These are phyloP conservation scores for Gymnocypris eckloni DNA, from an alignment of 2,797 vertebrate species.

Conservation along the genomic window DNA sequence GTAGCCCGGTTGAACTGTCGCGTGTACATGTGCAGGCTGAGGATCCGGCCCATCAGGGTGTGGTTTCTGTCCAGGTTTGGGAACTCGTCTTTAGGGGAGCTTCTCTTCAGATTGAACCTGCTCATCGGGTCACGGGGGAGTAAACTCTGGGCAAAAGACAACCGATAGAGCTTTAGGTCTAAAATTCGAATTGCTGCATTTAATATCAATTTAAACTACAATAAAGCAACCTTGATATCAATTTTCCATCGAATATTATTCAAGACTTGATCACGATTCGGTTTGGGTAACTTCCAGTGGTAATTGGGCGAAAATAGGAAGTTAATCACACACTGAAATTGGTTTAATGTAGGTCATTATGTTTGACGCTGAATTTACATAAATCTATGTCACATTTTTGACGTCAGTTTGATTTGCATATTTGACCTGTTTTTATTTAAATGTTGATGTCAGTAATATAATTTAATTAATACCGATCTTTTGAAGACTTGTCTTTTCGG, in stretches of 20 bases:
- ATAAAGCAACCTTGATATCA: neutral
- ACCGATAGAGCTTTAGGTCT: neutral
- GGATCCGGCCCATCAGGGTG: constrained; percentile 75
- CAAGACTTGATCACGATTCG: too few species aligned
- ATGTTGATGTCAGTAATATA: neutral
- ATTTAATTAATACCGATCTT: too few species aligned
- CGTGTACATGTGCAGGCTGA: constrained; percentile 73
- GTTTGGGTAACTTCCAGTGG: too few species aligned
- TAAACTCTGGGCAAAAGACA: constrained; percentile 65
- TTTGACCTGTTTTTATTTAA: too few species aligned
- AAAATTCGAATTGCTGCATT: too few species aligned
- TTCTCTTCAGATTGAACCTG: constrained; percentile 69
- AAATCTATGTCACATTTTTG: neutral
- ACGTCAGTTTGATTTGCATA: neutral
- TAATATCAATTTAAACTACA: too few species aligned
- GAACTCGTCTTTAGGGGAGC: constrained; percentile 77
- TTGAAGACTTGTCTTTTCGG: neutral
- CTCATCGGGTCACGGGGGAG: constrained; percentile 71
- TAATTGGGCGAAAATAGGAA: too few species aligned
- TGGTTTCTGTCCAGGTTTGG: constrained; percentile 72
- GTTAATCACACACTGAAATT: too few species aligned
- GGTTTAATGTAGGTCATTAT: too few species aligned
- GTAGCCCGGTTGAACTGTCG: constrained; percentile 77
- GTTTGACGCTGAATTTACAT: too few species aligned
- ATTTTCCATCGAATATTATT: too few species aligned